A percentile compares a stretch with the other conserved stretches of the same genome.
Conservation (phyloP, 2,797 vertebrate genomes). For the Lutjanus campechanus region DNA sequence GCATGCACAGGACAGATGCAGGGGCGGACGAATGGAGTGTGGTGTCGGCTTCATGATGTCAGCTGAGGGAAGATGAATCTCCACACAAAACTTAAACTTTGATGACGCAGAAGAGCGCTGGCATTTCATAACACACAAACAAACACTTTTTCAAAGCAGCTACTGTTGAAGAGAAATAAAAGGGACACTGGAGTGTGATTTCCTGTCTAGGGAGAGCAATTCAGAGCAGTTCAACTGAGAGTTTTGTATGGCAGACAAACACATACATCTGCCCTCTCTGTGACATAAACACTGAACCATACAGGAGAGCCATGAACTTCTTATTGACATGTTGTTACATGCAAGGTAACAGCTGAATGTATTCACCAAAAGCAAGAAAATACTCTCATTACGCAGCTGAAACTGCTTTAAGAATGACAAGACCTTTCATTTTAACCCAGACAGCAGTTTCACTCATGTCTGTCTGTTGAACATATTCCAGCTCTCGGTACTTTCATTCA, state of each 20-base stretch:
- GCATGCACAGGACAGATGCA: constrained; percentile 47
- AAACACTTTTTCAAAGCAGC: constrained; percentile 14
- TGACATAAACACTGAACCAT: not conserved
- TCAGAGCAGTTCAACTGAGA: not conserved
- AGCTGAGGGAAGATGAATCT: constrained; percentile 35
- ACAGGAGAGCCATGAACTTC: not conserved
- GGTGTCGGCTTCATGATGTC: constrained; percentile 28
- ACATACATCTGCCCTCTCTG: not conserved
- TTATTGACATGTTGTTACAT: constrained; percentile 12
- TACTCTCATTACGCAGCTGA: not conserved
- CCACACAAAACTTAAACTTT: constrained; percentile 13
- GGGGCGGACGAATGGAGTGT: constrained; percentile 32
- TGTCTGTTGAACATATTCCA: constrained; percentile 3
- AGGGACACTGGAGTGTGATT: not conserved
- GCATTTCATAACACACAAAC: constrained; percentile 24
- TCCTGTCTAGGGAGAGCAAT: not conserved
- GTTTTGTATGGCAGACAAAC: constrained; percentile 5
- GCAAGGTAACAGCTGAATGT: constrained; percentile 4
- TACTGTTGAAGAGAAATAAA: not conserved
- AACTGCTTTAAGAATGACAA: constrained; percentile 8
- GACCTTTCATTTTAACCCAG: not conserved
- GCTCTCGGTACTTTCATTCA: constrained; percentile 35
- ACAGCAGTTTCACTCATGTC: not conserved
- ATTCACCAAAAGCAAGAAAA: constrained; percentile 1
- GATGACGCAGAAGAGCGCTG: constrained; percentile 16